Percentiles rank a stretch among this genome's conserved stretches.
phyloP scores from a whole-genome alignment of 2,797 vertebrate genomes.

The Linurgus olivaceus region DNA sequence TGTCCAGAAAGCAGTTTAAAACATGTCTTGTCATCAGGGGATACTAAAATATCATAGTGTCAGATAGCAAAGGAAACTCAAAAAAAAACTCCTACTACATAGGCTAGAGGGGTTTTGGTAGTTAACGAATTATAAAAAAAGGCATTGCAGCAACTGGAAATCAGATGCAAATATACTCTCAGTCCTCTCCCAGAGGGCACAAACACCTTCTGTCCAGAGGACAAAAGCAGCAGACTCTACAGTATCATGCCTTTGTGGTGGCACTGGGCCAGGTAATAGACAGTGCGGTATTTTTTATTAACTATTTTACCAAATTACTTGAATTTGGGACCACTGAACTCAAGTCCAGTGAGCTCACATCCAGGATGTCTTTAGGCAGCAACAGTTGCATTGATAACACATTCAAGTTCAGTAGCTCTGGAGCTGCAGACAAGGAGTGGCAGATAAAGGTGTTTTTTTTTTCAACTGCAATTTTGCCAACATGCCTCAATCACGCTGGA shows the following conservation, averaged over 20 bases:
- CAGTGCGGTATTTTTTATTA: neutral
- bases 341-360: neutral
- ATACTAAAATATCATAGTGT: neutral
- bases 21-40: neutral
- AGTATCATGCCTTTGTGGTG: neutral
- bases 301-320: neutral
- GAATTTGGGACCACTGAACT: neutral
- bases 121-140: neutral
- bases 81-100: accelerated
- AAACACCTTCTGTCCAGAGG: neutral
- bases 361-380: neutral
- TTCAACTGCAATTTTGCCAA: neutral
- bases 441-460: neutral
- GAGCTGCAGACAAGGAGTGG: neutral
- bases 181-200: neutral
- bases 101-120: neutral
- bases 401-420: neutral
- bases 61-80: neutral
- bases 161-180: neutral
- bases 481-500: neutral
- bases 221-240: neutral
- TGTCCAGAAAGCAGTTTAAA: neutral
- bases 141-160: neutral
- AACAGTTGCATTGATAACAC: neutral
- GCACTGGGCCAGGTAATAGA: neutral